These are phyloP conservation scores for Esperia sulphurella DNA, from an alignment of 2,888 invertebrate genomes.

Conservation along the genomic window DNA sequence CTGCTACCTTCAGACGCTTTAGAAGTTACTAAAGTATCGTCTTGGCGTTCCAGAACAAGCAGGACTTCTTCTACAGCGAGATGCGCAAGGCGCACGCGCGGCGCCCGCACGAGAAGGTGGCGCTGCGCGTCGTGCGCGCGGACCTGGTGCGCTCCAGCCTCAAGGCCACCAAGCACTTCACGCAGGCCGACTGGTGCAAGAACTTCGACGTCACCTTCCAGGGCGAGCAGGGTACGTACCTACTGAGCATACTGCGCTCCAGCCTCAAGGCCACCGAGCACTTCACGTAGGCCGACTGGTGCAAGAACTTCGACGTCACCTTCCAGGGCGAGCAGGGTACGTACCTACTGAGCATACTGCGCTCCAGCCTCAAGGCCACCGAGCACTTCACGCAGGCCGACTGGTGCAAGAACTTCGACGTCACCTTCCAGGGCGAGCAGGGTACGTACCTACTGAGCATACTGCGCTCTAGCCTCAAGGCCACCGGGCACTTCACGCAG, in stretches of 20 bases:
- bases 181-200: conserved; percentile 95
- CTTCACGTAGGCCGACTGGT: conserved; percentile 95
- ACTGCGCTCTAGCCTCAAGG: conserved; percentile 87
- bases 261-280: conserved; percentile 91
- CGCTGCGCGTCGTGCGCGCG: conserved; percentile 89
- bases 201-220: conserved; percentile 95
- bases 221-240: conserved; percentile 92
- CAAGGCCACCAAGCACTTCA: conserved; percentile 91
- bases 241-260: conserved; percentile 77
- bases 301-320: conserved; percentile 94
- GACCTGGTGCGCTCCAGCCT: conserved; percentile 90
- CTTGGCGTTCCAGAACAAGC: conserved; percentile 74
- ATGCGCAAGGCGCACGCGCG: conserved; percentile 92
- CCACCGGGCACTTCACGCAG: conserved; percentile 90
- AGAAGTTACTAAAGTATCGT: no score
- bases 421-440: conserved; percentile 95
- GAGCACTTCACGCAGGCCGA: conserved; percentile 92
- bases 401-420: conserved; percentile 97
- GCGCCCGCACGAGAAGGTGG: conserved; percentile 91
- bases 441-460: conserved; percentile 80
- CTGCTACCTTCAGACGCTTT: no score
- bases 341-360: not conserved
- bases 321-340: conserved; percentile 96
- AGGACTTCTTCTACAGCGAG: conserved; percentile 89
- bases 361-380: conserved; percentile 91